Evolutionary conservation across 2,888 invertebrate species (phyloP), one percentile per base, ranked within the genome.

Genomic region (Tenthredo mesomela): DNA sequence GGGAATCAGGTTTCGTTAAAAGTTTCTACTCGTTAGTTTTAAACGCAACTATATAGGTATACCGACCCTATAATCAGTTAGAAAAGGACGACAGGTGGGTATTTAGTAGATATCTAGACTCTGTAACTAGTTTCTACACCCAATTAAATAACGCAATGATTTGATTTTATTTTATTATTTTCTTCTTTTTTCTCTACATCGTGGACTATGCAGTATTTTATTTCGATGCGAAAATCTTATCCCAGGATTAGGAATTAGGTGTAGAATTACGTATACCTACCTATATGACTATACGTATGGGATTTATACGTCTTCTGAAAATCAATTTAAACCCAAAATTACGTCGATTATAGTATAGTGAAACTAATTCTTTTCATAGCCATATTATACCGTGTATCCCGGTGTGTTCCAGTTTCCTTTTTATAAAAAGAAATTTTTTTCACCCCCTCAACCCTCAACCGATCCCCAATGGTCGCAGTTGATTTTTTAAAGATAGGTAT

Each of bases 1-100:
- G 58, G 58, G 58, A 78, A 61, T 37, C 78, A 58, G n/a, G 78
- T 78, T 78, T 78, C 78, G 78, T 58, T 78, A 9, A 37, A 58
- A 78, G 58, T 54, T 78, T 77, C n/a, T 58, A 58, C 78, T 78
- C 58, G 78, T 78, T 78, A 78, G 37, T 78, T 78, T 37, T 5
- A n/a, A 37, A 40, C 37, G 18, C 37, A 61, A 78, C 54, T 37
- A 37, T 37, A 29, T n/a, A n/a, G n/a, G n/a, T n/a, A n/a, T 29
- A 37, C 37, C 37, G 12, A 78, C 78, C 58, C 50, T 58, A 37
- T 78, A 78, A 78, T 78, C 78, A 61, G 33, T 21, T 25, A 61
- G 78, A 61, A 78, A 58, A 61, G 54, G 21, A 78, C 58, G 78
- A 61, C 78, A 78, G 58, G 78, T 78, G 78, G 75, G 18, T 75